A percentile compares a stretch with the other conserved stretches of the same genome.
phyloP scores from a whole-genome alignment of 2,113 vertebrate species.

The Entomyzon cyanotis region DNA sequence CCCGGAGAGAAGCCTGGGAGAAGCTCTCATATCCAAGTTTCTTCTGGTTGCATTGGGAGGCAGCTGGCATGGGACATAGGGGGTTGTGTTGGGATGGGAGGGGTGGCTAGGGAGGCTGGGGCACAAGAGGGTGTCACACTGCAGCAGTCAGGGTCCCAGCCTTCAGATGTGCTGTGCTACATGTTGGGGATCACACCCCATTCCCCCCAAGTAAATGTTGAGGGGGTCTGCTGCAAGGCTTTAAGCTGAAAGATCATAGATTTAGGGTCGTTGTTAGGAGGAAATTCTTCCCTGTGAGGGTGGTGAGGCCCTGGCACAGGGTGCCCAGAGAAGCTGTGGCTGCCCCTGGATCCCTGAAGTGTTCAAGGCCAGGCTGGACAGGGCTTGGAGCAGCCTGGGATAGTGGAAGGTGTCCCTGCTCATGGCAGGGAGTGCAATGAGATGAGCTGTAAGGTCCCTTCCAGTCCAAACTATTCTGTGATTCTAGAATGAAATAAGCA shows the following conservation, averaged over 20 bases:
- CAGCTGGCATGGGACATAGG: fast-evolving
- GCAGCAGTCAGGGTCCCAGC: background rate
- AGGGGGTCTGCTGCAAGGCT: background rate
- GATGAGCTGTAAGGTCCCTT: background rate
- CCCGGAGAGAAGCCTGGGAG: background rate
- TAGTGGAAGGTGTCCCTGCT: background rate
- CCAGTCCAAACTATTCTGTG: background rate
- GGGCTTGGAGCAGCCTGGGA: fast-evolving
- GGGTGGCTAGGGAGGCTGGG: background rate
- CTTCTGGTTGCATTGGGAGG: fast-evolving
- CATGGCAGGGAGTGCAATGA: fast-evolving
- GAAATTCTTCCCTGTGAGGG: background rate
- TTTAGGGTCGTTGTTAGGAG: background rate
- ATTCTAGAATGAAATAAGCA: background rate
- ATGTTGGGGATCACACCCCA: fast-evolving
- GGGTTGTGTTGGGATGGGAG: fast-evolving
- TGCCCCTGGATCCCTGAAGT: background rate
- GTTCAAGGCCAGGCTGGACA: fast-evolving
- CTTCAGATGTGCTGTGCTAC: fast-evolving
- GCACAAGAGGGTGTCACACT: fast-evolving
- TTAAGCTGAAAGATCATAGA: background rate
- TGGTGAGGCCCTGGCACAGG: fast-evolving
- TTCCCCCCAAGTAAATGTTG: background rate
- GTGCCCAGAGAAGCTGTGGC: fast-evolving
- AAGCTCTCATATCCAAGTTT: background rate